These are phyloP conservation scores for Melanotaenia boesemani DNA, from an alignment of 2,797 vertebrate genomes.

Conservation along the genomic window DNA sequence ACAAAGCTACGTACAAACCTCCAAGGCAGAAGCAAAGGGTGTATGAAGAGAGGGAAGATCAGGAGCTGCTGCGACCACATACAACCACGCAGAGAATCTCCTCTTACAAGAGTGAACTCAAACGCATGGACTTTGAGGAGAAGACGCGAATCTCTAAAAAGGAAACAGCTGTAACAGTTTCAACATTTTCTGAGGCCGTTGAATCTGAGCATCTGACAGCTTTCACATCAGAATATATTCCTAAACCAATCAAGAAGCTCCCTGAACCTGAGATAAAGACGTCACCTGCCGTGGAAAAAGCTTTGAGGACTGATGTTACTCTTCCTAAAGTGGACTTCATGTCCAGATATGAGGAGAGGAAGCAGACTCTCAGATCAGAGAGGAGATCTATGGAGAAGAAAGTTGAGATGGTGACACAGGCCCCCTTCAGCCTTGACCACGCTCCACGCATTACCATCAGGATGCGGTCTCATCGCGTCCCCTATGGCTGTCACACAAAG, in stretches of 20 bases:
- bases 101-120: conserved; percentile 91
- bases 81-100: conserved; percentile 86
- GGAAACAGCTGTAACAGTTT: conserved; percentile 83
- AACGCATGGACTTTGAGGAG: conserved; percentile 92
- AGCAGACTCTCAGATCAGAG: conserved; percentile 93
- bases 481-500: conserved; percentile 88
- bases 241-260: conserved; percentile 88
- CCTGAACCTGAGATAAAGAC: conserved; percentile 76
- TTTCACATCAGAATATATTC: conserved; percentile 86
- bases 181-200: conserved; percentile 81
- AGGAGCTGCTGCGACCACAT: conserved; percentile 92
- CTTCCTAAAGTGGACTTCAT: conserved; percentile 92
- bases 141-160: conserved; percentile 86
- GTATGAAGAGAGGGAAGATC: conserved; percentile 92
- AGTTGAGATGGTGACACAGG: conserved; percentile 90
- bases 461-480: conserved; percentile 96
- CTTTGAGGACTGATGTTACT: conserved; percentile 81
- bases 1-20: conserved; percentile 88
- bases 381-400: conserved; percentile 79
- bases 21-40: conserved; percentile 90
- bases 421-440: conserved; percentile 95
- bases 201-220: conserved; percentile 83
- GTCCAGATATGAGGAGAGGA: conserved; percentile 95
- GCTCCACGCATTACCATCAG: conserved; percentile 93
- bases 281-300: conserved; percentile 85